These are phyloP conservation scores for Noctua comes DNA, from an alignment of 2,888 invertebrate species.

Conservation along the genomic window DNA sequence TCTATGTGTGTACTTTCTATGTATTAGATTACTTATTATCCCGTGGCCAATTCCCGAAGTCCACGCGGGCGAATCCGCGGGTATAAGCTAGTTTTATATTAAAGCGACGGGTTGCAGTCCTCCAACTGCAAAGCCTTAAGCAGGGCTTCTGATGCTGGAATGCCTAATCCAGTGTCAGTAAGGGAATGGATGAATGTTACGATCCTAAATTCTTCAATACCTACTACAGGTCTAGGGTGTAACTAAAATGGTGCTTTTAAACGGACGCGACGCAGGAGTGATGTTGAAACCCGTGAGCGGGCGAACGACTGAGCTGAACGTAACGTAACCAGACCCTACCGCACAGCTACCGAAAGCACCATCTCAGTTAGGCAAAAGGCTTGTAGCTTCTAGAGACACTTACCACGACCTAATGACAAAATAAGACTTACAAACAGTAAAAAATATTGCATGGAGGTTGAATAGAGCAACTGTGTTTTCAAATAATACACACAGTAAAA, in stretches of 20 bases:
- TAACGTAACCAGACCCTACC: background rate
- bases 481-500: background rate
- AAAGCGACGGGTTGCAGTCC: background rate
- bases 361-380: background rate
- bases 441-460: background rate
- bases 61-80: too few relatives aligned
- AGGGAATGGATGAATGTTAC: background rate
- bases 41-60: too few relatives aligned
- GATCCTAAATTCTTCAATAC: background rate
- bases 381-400: background rate
- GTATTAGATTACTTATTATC: too few relatives aligned
- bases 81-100: background rate
- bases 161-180: background rate
- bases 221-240: background rate
- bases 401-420: background rate
- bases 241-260: background rate
- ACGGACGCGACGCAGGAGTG: background rate
- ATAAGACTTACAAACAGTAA: background rate
- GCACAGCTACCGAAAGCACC: background rate
- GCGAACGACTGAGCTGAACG: too few relatives aligned
- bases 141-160: background rate
- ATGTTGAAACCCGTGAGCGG: background rate
- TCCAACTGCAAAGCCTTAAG: background rate
- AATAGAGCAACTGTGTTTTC: background rate
- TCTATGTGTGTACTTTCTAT: too few relatives aligned